Conservation (phyloP, 2,797 vertebrate species). For the Oreortyx pictus region DNA sequence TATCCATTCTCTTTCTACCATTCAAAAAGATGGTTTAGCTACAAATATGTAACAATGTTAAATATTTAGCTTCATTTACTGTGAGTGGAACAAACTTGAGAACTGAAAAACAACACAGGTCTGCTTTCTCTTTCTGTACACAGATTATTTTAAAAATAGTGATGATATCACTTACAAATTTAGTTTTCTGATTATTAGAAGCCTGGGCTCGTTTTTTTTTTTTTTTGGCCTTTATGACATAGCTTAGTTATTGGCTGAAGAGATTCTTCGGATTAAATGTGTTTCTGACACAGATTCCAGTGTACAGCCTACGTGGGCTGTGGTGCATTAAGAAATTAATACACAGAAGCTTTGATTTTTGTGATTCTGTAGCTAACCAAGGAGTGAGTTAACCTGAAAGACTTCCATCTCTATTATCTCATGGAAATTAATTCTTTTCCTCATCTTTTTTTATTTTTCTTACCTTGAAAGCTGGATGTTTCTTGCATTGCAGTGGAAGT, state of each 20-base stretch:
- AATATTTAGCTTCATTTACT: background rate
- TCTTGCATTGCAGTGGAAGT: constrained; percentile 4
- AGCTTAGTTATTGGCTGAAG: constrained; percentile 41
- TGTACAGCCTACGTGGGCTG: background rate
- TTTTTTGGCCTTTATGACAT: constrained; percentile 1
- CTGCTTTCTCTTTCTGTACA: background rate
- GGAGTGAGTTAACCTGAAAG: constrained; percentile 17
- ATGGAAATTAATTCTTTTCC: background rate
- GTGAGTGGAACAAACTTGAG: background rate
- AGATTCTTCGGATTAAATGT: constrained; percentile 61
- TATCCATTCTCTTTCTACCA: background rate
- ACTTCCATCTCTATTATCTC: background rate
- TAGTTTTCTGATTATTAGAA: constrained; percentile 13
- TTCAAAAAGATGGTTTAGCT: background rate
- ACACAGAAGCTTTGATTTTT: background rate
- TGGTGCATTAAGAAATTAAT: background rate
- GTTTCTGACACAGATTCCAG: constrained; percentile 60
- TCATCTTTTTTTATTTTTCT: background rate
- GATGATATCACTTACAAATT: background rate
- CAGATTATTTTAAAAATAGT: background rate
- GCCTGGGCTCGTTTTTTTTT: background rate
- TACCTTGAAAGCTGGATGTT: background rate
- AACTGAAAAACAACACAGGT: background rate
- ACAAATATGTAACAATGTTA: background rate
- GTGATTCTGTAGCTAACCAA: background rate